Evolutionary conservation across 1,140 invertebrate genomes (phyloP).

Genomic region (Copidosoma floridanum): DNA sequence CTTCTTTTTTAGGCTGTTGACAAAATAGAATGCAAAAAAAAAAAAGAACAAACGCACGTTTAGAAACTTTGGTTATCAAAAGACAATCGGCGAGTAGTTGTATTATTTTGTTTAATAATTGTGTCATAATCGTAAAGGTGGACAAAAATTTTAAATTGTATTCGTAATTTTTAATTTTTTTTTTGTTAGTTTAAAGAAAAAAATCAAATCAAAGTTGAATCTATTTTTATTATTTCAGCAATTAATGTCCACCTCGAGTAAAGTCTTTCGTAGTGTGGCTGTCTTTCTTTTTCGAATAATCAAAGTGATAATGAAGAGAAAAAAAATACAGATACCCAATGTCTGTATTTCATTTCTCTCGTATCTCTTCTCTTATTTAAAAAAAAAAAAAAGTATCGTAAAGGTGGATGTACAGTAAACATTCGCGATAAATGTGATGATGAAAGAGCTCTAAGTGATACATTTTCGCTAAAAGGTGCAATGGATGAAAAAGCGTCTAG

Average conservation of each 20-base stretch:
- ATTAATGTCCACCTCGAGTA: background rate
- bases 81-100: background rate
- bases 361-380: background rate
- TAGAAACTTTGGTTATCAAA: conserved; percentile 30
- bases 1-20: conserved; percentile 59
- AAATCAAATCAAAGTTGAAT: no score
- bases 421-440: conserved; percentile 18
- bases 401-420: background rate
- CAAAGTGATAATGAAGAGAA: background rate
- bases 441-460: conserved; percentile 21
- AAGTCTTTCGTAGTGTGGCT: background rate
- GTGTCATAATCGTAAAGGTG: no score
- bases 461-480: conserved; percentile 27
- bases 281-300: background rate
- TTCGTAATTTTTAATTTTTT: no score
- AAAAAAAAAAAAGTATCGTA: no score
- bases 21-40: conserved; percentile 56
- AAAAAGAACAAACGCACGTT: no score
- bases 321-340: conserved; percentile 1
- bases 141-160: no score
- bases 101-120: background rate
- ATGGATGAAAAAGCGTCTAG: conserved; percentile 28
- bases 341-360: background rate
- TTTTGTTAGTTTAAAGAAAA: background rate
- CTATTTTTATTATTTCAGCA: no score